phyloP scores from a whole-genome alignment of 2,888 invertebrate genomes.

The Isotomurus palustris region DNA sequence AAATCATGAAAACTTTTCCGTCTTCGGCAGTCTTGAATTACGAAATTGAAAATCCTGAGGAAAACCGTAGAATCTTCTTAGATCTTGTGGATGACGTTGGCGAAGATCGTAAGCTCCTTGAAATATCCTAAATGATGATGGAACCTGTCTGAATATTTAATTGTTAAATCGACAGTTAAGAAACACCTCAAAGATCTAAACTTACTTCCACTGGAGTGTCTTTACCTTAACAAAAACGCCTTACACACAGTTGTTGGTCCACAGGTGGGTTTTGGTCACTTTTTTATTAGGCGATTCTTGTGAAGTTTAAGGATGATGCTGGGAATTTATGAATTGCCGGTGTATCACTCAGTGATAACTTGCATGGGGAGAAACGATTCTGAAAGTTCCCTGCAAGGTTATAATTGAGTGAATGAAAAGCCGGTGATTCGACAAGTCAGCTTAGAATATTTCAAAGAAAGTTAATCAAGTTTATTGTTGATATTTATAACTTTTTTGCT shows the following conservation, averaged over 20 bases:
- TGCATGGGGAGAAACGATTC: neutral
- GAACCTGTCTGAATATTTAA: neutral
- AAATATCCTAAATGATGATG: slow-evolving; percentile 3
- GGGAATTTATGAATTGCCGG: no score
- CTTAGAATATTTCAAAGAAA: slow-evolving; percentile 1
- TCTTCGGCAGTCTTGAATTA: slow-evolving; percentile 83
- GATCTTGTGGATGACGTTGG: slow-evolving; percentile 73
- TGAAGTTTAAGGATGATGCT: neutral
- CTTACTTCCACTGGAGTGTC: slow-evolving; percentile 90
- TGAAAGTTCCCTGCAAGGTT: neutral
- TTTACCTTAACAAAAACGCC: slow-evolving; percentile 91
- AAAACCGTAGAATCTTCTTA: slow-evolving; percentile 81
- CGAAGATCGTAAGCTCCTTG: slow-evolving; percentile 34
- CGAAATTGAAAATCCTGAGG: slow-evolving; percentile 80
- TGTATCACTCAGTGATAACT: no score
- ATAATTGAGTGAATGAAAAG: no score
- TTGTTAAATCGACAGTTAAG: slow-evolving; percentile 50
- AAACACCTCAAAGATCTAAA: slow-evolving; percentile 72
- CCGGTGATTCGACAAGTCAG: neutral
- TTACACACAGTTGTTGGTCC: slow-evolving; percentile 73
- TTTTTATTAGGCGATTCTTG: neutral
- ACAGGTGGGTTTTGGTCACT: slow-evolving; percentile 49
- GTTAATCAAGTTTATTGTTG: neutral
- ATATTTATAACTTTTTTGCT: no score
- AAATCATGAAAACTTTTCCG: slow-evolving; percentile 90